A percentile compares a stretch with the other conserved stretches of the same genome.
Evolutionary conservation across 2,888 invertebrate genomes (phyloP).

Genomic region (Calameuta filiformis): DNA sequence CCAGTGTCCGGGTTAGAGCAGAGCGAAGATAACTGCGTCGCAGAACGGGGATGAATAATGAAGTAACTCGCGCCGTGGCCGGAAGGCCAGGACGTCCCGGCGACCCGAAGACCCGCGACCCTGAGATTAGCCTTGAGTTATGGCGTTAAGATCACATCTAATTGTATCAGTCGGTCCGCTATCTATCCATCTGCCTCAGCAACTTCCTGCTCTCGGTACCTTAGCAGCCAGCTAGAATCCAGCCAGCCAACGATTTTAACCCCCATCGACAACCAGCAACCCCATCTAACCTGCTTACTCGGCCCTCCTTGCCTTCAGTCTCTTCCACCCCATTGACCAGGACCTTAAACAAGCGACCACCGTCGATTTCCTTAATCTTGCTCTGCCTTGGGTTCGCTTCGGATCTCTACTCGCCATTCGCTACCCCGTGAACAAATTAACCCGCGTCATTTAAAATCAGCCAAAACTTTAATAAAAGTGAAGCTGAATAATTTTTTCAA

Average conservation of each 20-base stretch:
- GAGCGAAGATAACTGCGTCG: conserved; percentile 53
- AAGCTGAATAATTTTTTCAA: not conserved
- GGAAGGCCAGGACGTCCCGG: conserved; percentile 50
- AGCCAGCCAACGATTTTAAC: not conserved
- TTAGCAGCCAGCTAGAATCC: not conserved
- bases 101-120: conserved; percentile 41
- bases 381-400: not conserved
- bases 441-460: not conserved
- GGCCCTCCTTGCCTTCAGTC: conserved; percentile 43
- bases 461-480: not conserved
- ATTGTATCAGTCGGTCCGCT: conserved; percentile 62
- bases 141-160: conserved; percentile 65
- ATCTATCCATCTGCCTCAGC: conserved; percentile 17
- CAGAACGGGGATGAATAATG: conserved; percentile 64
- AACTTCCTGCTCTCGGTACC: not conserved
- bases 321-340: conserved; percentile 62
- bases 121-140: conserved; percentile 64
- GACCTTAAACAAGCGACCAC: conserved; percentile 53
- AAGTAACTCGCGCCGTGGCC: conserved; percentile 62
- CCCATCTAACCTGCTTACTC: conserved; percentile 42
- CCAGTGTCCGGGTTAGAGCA: conserved; percentile 14
- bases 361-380: conserved; percentile 57
- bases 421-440: not conserved
- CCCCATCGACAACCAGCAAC: not conserved
- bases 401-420: not conserved